Conservation (phyloP, 1,140 invertebrate species). For the Bursaphelenchus mucronatus region DNA sequence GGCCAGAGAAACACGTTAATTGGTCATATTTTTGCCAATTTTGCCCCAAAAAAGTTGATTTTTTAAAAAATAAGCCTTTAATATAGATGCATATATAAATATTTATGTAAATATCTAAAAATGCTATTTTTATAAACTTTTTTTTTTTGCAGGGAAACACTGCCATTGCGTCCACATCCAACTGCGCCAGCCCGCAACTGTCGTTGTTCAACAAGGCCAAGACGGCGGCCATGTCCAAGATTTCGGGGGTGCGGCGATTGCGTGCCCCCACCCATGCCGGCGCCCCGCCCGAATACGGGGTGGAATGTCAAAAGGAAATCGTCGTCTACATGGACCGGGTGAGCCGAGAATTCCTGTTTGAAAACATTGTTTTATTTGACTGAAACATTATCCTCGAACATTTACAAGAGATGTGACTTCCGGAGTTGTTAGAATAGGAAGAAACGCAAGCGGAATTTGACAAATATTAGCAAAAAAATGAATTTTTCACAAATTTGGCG, state of each 20-base stretch:
- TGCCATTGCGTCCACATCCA: conserved; percentile 8
- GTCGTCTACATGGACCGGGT: conserved; percentile 67
- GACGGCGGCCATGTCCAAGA: conserved; percentile 71
- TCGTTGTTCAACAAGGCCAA: conserved; percentile 56
- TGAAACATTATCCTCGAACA: too few relatives aligned
- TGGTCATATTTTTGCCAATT: too few relatives aligned
- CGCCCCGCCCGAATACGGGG: conserved; percentile 82
- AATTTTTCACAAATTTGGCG: too few relatives aligned
- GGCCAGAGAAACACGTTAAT: too few relatives aligned
- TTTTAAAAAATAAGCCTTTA: too few relatives aligned
- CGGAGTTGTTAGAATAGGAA: too few relatives aligned
- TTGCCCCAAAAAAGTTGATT: too few relatives aligned
- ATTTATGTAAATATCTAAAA: neutral
- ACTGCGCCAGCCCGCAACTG: conserved; percentile 27
- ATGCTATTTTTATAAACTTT: neutral
- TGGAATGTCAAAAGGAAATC: conserved; percentile 81
- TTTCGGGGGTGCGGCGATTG: conserved; percentile 80
- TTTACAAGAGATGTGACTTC: too few relatives aligned
- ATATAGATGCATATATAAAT: too few relatives aligned
- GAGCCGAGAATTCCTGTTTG: neutral
- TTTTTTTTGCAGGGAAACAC: neutral
- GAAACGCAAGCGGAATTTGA: too few relatives aligned
- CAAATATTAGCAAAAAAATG: neutral
- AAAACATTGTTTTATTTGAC: too few relatives aligned
- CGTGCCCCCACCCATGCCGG: conserved; percentile 79